Evolutionary conservation across 2,888 invertebrate species (phyloP), one percentile per base, ranked within the genome.

Genomic region (Agonopterix subpropinquella): DNA sequence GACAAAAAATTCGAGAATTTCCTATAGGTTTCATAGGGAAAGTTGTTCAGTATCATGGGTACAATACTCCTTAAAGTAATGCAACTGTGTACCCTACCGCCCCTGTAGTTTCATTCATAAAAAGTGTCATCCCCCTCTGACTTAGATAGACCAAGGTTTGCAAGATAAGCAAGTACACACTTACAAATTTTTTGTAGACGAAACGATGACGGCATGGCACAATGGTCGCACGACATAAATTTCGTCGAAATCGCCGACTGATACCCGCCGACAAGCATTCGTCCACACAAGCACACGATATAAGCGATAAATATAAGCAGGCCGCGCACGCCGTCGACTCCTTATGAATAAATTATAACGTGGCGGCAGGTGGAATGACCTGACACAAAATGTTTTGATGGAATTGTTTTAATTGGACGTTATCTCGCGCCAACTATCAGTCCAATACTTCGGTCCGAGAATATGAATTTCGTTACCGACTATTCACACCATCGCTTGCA

Each of bases 371-470:
- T 88, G 87, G 85, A 86, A 83, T 87, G 87, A 87, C 86, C 87
- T 84, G 77, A 83, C 87, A 86, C 81, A 86, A 85, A 86, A 86
- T 85, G 78, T 87, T 87, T 85, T 87, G 87, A 88, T 85, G 80
- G 86, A 87, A 86, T 87, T 86, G 85, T 85, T 87, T 87, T 88
- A 88, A 88, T 88, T 87, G 87, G 86, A 73, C 80, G 73, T 74
- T 87, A 87, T 85, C 86, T 80, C 61, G 54, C 57, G 60, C 67
- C 57, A 66, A 71, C 81, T 78, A 86, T 87, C 86, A 70, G 72
- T 64, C 69, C 71, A 73, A 77, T 79, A 75, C 71, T 70, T 73
- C 72, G 71, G 77, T 78, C 73, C 65, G 58, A 76, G 80, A 81
- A 82, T 84, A 84, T 83, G 77, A 85, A 82, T 79, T 77, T 77